Base-by-base conservation (phyloP, 1,140 invertebrate species). In the Globodera ellingtonae region DNA sequence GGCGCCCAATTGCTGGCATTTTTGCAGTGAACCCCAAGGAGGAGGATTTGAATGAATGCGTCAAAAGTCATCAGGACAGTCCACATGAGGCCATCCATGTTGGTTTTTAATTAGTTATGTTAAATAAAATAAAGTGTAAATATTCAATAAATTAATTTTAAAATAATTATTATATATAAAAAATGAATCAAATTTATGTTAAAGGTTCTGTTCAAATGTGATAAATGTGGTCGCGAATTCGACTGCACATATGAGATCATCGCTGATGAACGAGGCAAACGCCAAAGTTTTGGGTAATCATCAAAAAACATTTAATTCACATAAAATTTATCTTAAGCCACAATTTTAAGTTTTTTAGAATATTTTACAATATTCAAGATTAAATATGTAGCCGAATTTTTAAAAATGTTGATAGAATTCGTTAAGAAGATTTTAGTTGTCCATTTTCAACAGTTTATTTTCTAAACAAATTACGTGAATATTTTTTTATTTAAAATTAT, bases 41-140 rank as follows among this genome's bases (percentile, higher is more conserved):
- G 35, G 75, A 77, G 50, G 46, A 67, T 6, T 52, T 77, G n/a
- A 48, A 69, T 62, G 75, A 50, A 0, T 21, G 44, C 3, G 56
- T 62, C 6, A 35, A 62, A n/a, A 62, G 50, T 10, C 73, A 75
- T 47, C 56, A 52, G 24, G 75, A 77, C 10, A 62, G 59, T 7
- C 75, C 75, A 35, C 75, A 77, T 67, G 75, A 77, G 24, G 75
- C 75, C 18, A 77, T 77, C 50, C 75, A 77, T 24, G 75, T 65
- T n/a, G 35, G 8, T 4, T 47, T 1, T 24, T 24, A 24, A 24
- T 24, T 24, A 24, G 24, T 24, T 24, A 24, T 24, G 24, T 24
- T 35, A 35, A 35, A 35, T 35, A 35, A 35, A 35, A 35, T 35
- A 35, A 35, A 35, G 2, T 35, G 62, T 6, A 75, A 15, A n/a